A percentile compares a stretch with the other conserved stretches of the same genome.
phyloP scores from a whole-genome alignment of 2,113 vertebrate genomes.

The Smithornis capensis region DNA sequence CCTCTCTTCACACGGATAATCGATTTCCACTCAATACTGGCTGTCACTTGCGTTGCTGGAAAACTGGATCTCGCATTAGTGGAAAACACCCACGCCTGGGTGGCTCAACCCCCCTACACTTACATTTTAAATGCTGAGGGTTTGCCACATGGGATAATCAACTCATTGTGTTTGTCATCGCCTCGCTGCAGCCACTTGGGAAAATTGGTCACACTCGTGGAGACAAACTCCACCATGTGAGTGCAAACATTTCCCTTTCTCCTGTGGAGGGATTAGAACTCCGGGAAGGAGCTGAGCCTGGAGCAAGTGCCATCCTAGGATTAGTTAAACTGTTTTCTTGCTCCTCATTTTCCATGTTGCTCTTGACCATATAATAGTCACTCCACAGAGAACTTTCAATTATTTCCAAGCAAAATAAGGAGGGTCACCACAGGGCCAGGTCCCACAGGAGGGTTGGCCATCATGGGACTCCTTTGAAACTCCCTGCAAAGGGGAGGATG shows the following conservation, averaged over 20 bases:
- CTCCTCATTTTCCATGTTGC: not conserved
- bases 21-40: conserved; percentile 29
- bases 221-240: accelerated
- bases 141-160: not conserved
- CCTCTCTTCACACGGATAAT: conserved; percentile 10
- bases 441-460: not conserved
- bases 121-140: not conserved
- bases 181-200: not conserved
- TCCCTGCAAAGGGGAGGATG: not conserved
- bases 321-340: not conserved
- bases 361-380: not conserved
- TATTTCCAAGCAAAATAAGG: not conserved
- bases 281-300: not conserved
- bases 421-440: not conserved
- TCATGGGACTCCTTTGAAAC: not conserved
- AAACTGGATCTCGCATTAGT: not conserved
- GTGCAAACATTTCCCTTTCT: not conserved
- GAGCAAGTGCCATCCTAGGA: not conserved
- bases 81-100: not conserved
- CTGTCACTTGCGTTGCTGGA: conserved; percentile 4
- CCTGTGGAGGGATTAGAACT: not conserved
- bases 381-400: not conserved
- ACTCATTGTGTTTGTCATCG: not conserved
- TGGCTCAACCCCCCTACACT: not conserved
- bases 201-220: not conserved